Base-by-base conservation (phyloP, 2,888 invertebrate genomes). In the Heliconius erato region DNA sequence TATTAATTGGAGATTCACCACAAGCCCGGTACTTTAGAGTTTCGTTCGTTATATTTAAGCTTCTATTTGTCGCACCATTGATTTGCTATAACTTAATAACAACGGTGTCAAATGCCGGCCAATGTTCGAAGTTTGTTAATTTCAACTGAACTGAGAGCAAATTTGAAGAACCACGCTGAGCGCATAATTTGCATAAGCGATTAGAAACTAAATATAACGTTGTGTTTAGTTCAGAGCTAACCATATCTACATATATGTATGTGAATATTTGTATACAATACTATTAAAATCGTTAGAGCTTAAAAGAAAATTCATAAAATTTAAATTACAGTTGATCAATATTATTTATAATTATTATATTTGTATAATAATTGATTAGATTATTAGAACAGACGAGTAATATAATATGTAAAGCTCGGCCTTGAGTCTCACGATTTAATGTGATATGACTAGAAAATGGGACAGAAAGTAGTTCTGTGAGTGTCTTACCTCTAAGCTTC, bases 1-100 rank as follows among this genome's bases (percentile, higher is more conserved):
- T 90, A 92, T 93, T 92, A 93, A 92, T 94, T 92, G 89, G 86
- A 91, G 90, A 90, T 90, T 89, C 89, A 84, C 90, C 90, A 85
- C 90, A 89, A 90, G 89, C 87, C 88, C 85, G 86, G 87, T 84
- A 85, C 85, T 84, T 76, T 35, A 69, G 91, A 92, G 90, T 93
- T 93, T 90, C 88, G n/a, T n/a, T n/a, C n/a, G 87, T 87, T 91
- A 92, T 91, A 92, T 92, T 92, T 89, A 90, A 90, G 87, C 89
- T 88, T 90, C 89, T 90, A 91, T 93, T 93, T 91, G 91, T 91
- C 90, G 90, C 90, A 89, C 87, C 89, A 91, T 91, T 91, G 90
- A 91, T 89, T 91, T 87, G 88, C 88, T 89, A 90, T 91, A 91
- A 91, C 87, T 91, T 89, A 85, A 87, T 88, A 90, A 89, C 86